Evolutionary conservation across 1,140 invertebrate species (phyloP), one percentile per base, ranked within the genome.

Genomic region (Rhopalosiphum maidis): DNA sequence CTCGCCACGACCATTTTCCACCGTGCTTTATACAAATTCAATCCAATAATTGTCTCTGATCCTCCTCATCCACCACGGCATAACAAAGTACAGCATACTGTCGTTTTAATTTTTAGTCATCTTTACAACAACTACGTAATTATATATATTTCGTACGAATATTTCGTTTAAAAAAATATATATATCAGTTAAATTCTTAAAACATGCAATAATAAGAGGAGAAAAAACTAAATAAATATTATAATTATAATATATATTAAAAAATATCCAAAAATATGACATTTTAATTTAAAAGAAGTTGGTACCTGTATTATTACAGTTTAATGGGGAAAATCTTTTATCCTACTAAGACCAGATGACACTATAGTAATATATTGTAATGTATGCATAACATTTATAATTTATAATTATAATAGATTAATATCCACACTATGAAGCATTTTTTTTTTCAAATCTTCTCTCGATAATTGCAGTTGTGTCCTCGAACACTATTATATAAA

Each of bases 31-130:
- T 41, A 85, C 37, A 41, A 85, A 85, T 85, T 41, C 83, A 85
- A 85, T 85, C 22, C 83, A 37, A 85, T 68, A 68, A 77, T 85
- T 85, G 83, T 85, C 41, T 85, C 37, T 77, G 23, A 85, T 41
- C 83, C 83, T 41, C 37, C 23, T 41, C 22, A 15, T 4, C 35
- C n/a, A 18, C 35, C 77, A 15, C 1, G 21, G 2, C 22, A 37
- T 35, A 37, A 83, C 82, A 41, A 83, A 35, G 35, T 37, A 21
- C 82, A 83, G 60, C 21, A 35, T 22, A 83, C 5, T 21, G 22
- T 23, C 82, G 21, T 7, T 83, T 77, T 77, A 77, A 15, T 77
- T 15, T 5, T n/a, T 2, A n/a, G 30, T 77, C 30, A n/a, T 21
- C 1, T 77, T 77, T 77, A 77, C 30, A 68, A 68, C 4, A 68